These are phyloP conservation scores for Lithosia quadra DNA, from an alignment of 2,888 invertebrate genomes.

Conservation along the genomic window DNA sequence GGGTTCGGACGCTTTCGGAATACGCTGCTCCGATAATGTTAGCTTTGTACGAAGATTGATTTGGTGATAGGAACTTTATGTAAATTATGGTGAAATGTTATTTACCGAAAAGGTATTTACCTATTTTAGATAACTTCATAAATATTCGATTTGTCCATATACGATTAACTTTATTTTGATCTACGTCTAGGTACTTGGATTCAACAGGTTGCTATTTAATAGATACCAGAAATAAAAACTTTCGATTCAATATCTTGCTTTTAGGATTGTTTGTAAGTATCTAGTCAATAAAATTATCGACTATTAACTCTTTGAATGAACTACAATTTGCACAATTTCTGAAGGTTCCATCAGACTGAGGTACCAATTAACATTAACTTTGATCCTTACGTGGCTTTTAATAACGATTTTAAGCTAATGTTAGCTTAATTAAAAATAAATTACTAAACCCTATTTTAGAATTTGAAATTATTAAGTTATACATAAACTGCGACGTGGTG, in stretches of 20 bases:
- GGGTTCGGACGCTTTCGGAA: constrained; percentile 64
- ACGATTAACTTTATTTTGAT: background rate
- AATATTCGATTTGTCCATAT: background rate
- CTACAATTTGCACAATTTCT: background rate
- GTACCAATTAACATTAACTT: background rate
- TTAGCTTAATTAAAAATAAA: no score
- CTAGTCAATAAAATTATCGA: background rate
- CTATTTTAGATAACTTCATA: background rate
- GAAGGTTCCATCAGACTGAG: no score
- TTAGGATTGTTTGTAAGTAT: background rate
- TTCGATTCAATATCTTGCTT: background rate
- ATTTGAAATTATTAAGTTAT: background rate
- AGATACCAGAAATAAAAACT: no score
- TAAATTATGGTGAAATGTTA: constrained; percentile 40
- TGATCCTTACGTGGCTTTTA: background rate
- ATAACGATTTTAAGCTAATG: no score
- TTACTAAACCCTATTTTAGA: background rate
- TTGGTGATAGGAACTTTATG: constrained; percentile 60
- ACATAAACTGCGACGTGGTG: background rate
- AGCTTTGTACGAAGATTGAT: constrained; percentile 61
- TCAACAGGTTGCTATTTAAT: background rate
- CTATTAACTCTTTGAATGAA: background rate
- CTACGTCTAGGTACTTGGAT: background rate
- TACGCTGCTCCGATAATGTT: constrained; percentile 66
- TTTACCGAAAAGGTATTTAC: constrained; percentile 8